These are phyloP conservation scores for Peromyscus attwateri DNA, from an alignment of 2,797 vertebrate genomes.

Conservation along the genomic window DNA sequence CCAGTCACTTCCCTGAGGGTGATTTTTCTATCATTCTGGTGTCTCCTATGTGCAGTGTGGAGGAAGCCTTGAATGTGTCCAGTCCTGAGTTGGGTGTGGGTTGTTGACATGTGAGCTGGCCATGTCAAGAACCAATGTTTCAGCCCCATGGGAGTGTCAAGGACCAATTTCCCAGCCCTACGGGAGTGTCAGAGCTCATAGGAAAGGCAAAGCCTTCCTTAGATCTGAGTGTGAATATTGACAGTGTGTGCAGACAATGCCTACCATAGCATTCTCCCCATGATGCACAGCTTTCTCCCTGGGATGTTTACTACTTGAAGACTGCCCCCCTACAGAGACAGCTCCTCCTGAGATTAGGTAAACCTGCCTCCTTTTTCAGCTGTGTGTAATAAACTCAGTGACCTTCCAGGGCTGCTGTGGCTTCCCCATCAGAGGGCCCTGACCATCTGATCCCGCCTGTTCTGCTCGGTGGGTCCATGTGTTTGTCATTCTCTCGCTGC, in stretches of 20 bases:
- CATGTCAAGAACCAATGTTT: not conserved
- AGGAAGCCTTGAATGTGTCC: not conserved
- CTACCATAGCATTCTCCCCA: not conserved
- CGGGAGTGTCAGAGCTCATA: not conserved
- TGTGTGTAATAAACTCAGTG: not conserved
- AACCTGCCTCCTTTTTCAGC: not conserved
- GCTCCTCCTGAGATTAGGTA: not conserved
- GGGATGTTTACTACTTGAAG: not conserved
- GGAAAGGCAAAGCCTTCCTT: not conserved
- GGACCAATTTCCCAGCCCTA: not conserved
- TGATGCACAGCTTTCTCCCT: not conserved
- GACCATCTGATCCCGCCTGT: not conserved
- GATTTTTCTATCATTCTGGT: not conserved
- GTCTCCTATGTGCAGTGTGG: not conserved
- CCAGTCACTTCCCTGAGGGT: not conserved
- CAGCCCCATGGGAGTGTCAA: not conserved
- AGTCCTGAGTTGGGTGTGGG: not conserved
- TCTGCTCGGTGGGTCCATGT: not conserved
- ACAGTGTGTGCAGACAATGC: not conserved
- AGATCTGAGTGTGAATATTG: not conserved
- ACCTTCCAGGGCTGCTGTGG: not conserved
- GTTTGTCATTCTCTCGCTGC: not conserved
- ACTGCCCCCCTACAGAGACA: not conserved
- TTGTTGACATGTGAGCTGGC: not conserved
- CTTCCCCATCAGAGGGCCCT: not conserved